Percentiles rank a stretch among this genome's conserved stretches.
Conservation (phyloP, 35 echinoderm and acorn worm species). For the Heliocidaris erythrogramma region DNA sequence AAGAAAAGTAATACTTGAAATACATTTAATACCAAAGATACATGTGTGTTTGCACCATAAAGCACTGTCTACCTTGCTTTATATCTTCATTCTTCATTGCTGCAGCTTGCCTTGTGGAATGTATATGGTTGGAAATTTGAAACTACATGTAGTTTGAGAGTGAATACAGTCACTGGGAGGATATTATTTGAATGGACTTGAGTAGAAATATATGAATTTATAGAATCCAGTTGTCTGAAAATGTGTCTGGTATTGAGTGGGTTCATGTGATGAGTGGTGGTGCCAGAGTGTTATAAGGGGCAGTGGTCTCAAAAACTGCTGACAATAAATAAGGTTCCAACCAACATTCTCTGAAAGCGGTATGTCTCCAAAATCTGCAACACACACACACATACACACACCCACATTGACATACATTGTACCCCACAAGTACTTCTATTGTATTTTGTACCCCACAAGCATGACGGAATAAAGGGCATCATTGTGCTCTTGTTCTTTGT, state of each 20-base stretch:
- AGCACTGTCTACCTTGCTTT: neutral
- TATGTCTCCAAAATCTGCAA: neutral
- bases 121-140: neutral
- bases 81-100: neutral
- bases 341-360: neutral
- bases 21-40: neutral
- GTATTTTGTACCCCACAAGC: too few species aligned
- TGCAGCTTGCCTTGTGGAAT: neutral
- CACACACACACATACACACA: too few species aligned
- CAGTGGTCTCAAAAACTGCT: neutral
- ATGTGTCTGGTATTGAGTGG: neutral
- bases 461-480: too few species aligned
- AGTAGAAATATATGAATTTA: neutral
- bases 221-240: neutral
- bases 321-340: neutral
- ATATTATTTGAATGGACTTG: neutral
- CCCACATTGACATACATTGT: too few species aligned
- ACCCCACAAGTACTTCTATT: too few species aligned
- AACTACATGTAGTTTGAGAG: neutral
- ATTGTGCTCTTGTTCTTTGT: too few species aligned
- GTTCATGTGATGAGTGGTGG: too few species aligned
- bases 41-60: neutral
- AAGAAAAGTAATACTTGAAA: neutral
- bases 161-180: neutral
- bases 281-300: neutral